A percentile compares a stretch with the other conserved stretches of the same genome.
phyloP scores from a whole-genome alignment of 2,888 invertebrate species.

The Melolontha melolontha region DNA sequence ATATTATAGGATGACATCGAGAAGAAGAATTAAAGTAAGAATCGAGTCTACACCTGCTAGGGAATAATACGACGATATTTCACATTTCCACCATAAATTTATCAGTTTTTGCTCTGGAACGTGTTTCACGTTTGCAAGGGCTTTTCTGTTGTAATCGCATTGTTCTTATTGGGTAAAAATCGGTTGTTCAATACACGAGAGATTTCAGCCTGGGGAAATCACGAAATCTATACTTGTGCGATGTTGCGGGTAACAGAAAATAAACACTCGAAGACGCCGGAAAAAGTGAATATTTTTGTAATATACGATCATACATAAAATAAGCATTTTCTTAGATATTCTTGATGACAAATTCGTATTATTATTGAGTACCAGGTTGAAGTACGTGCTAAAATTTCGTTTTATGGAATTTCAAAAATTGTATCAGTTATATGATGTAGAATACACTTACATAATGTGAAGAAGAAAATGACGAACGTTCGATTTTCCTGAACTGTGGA shows the following conservation, averaged over 20 bases:
- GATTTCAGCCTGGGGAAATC: conserved; percentile 33
- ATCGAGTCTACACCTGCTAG: conserved; percentile 9
- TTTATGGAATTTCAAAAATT: too few relatives aligned
- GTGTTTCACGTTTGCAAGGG: conserved; percentile 28
- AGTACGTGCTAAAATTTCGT: too few relatives aligned
- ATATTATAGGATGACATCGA: not conserved
- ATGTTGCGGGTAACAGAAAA: conserved; percentile 24
- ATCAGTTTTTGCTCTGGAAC: conserved; percentile 18
- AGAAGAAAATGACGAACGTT: too few relatives aligned
- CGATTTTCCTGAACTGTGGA: too few relatives aligned
- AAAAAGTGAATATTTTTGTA: conserved; percentile 23
- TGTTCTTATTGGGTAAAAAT: conserved; percentile 31
- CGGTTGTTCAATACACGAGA: conserved; percentile 28
- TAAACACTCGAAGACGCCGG: conserved; percentile 5
- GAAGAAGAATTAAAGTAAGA: conserved; percentile 18
- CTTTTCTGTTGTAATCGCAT: conserved; percentile 28
- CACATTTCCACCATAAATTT: conserved; percentile 31
- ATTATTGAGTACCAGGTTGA: too few relatives aligned
- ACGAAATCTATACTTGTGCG: conserved; percentile 24
- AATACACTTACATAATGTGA: too few relatives aligned
- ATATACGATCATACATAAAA: conserved; percentile 3
- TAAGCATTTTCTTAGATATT: too few relatives aligned
- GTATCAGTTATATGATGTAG: too few relatives aligned
- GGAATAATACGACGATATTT: conserved; percentile 32
- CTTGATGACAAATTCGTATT: too few relatives aligned